Conservation (phyloP, 2,888 invertebrate genomes). For the Drosophila austrosaltans region DNA sequence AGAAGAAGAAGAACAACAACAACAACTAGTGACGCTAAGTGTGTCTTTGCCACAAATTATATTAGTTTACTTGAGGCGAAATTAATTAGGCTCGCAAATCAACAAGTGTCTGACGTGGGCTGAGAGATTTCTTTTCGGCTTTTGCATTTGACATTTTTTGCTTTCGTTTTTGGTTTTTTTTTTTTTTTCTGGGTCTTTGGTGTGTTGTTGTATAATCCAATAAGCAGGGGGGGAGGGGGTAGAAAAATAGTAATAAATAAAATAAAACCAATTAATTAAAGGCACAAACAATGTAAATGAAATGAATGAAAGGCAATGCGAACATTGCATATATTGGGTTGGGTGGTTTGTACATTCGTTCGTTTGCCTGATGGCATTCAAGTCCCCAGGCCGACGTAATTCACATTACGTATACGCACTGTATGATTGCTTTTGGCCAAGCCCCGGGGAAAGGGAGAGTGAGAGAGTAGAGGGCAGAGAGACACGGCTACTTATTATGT, state of each 20-base stretch:
- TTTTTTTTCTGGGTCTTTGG: conserved; percentile 9
- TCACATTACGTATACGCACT: conserved; percentile 59
- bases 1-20: not conserved
- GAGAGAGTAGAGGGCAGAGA: not conserved
- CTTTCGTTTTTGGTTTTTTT: conserved; percentile 1
- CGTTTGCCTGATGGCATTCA: not conserved
- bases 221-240: not conserved
- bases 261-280: conserved; percentile 67
- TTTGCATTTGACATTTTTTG: conserved; percentile 26
- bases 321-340: conserved; percentile 8
- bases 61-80: conserved; percentile 44
- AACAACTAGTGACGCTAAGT: conserved; percentile 39
- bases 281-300: conserved; percentile 56
- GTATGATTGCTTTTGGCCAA: conserved; percentile 27
- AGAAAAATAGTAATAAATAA: conserved; percentile 19
- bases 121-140: conserved; percentile 33
- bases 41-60: conserved; percentile 46
- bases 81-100: conserved; percentile 59
- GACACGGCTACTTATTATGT: conserved; percentile 53
- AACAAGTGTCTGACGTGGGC: conserved; percentile 55
- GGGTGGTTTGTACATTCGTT: not conserved
- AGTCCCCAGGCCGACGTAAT: conserved; percentile 32
- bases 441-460: not conserved
- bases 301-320: conserved; percentile 38
- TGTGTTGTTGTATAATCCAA: conserved; percentile 22